Base-by-base conservation (phyloP, 2,888 invertebrate genomes). In the Lysandra bellargus region DNA sequence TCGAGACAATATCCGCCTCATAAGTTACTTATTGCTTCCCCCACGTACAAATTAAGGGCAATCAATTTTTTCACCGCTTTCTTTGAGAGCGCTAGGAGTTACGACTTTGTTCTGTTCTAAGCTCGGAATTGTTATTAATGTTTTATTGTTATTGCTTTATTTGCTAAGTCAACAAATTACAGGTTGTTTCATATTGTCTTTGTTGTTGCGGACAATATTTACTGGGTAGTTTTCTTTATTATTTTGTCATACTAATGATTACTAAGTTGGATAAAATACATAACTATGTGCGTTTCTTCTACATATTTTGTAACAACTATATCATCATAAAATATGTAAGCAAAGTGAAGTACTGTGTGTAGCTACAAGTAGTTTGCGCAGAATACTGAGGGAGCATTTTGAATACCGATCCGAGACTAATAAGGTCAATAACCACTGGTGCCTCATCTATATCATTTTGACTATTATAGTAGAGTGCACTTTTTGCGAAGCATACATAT, bases 1-100 rank as follows among this genome's bases (percentile, higher is more conserved):
- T 44, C 78, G 72, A 57, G 72, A 73, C 78, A 78, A 72, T 78
- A 78, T 78, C 78, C 78, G 69, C 72, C 53, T 44, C 75, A 75
- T 57, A 79, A 74, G 74, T 74, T 75, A 79, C 60, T 79, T 74
- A 79, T 79, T 79, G 73, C 74, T 79, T 74, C 7, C 74, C 79
- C 74, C 79, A 79, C 57, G 76, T 76, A 76, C 76, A 76, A 76
- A 76, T 76, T 76, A 76, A 76, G 76, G 76, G 76, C 49, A 76
- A 76, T 76, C 76, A 76, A 76, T 76, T 76, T 76, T 76, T 76
- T 76, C 76, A 57, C 76, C 76, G 76, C 76, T 57, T 76, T 53
- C 76, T 76, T 76, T 76, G 76, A 57, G 53, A 76, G 53, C 30
- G 57, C 76, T 33, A 76, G 57, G 76, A 76, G 76, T 76, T 76